These are phyloP conservation scores for Alloplasta piceator DNA, from an alignment of 2,888 invertebrate species.

Conservation along the genomic window DNA sequence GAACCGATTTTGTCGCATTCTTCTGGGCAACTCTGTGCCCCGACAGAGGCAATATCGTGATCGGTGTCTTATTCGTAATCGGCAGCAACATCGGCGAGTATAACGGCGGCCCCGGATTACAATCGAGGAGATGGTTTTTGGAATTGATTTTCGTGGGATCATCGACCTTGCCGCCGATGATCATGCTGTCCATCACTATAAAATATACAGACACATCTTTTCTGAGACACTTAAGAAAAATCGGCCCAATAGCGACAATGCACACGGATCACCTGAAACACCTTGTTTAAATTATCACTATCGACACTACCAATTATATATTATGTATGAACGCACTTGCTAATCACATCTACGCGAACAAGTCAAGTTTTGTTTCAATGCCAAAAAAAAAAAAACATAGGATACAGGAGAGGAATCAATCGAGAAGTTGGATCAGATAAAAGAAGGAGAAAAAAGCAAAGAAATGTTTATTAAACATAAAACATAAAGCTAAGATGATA, in stretches of 20 bases:
- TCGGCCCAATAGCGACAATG: conserved; percentile 38
- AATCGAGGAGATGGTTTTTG: conserved; percentile 69
- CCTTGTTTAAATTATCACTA: background rate
- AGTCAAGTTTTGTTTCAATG: background rate
- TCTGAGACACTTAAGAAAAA: conserved; percentile 61
- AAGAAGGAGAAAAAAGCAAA: conserved; percentile 68
- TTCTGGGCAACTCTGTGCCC: conserved; percentile 70
- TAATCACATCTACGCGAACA: background rate
- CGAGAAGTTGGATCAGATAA: conserved; percentile 75
- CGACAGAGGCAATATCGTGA: conserved; percentile 72
- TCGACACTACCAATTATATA: background rate
- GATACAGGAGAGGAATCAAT: conserved; percentile 73
- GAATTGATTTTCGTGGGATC: conserved; percentile 66
- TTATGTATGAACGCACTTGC: background rate
- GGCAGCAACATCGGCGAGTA: conserved; percentile 71
- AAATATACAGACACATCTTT: conserved; percentile 73
- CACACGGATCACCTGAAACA: conserved; percentile 38
- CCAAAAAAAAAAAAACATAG: conserved; percentile 20
- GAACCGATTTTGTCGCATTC: conserved; percentile 69
- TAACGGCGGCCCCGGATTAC: conserved; percentile 52
- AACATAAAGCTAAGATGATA: conserved; percentile 71
- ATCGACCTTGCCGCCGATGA: conserved; percentile 53
- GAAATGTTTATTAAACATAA: conserved; percentile 78
- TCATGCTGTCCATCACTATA: conserved; percentile 76
- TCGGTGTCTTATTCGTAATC: conserved; percentile 69